These are phyloP conservation scores for Artemia franciscana DNA, from an alignment of 1,140 invertebrate species.

Conservation along the genomic window DNA sequence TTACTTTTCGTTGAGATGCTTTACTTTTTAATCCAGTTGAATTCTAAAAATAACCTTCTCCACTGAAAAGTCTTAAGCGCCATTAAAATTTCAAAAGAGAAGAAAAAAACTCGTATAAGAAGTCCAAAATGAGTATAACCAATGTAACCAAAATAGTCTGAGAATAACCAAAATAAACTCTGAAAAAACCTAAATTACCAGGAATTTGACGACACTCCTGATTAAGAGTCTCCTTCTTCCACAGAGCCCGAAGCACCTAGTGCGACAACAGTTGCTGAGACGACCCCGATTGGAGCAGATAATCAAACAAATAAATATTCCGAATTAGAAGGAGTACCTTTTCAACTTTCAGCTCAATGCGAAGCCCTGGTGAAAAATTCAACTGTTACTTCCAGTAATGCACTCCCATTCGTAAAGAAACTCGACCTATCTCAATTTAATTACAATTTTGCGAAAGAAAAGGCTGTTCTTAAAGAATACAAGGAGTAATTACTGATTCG, in stretches of 20 bases:
- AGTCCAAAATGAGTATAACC: too few species aligned
- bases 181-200: too few species aligned
- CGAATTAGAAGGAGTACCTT: slow-evolving; percentile 5
- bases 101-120: too few species aligned
- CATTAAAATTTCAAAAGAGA: too few species aligned
- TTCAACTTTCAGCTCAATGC: slow-evolving; percentile 3
- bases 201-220: too few species aligned
- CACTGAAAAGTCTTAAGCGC: too few species aligned
- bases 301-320: not conserved
- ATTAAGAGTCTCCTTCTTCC: not conserved
- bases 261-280: not conserved
- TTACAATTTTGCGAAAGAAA: slow-evolving; percentile 8
- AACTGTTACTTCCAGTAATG: not conserved
- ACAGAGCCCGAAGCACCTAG: not conserved
- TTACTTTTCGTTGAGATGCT: too few species aligned
- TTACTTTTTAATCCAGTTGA: too few species aligned
- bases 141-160: too few species aligned
- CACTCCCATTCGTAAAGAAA: slow-evolving; percentile 1
- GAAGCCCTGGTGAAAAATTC: not conserved
- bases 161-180: too few species aligned
- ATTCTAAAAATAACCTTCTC: too few species aligned
- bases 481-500: too few species aligned
- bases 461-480: slow-evolving; percentile 2
- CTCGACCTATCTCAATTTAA: slow-evolving; percentile 6
- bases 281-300: not conserved